phyloP scores from a whole-genome alignment of 2,888 invertebrate species.

The Herminia tarsipennalis region DNA sequence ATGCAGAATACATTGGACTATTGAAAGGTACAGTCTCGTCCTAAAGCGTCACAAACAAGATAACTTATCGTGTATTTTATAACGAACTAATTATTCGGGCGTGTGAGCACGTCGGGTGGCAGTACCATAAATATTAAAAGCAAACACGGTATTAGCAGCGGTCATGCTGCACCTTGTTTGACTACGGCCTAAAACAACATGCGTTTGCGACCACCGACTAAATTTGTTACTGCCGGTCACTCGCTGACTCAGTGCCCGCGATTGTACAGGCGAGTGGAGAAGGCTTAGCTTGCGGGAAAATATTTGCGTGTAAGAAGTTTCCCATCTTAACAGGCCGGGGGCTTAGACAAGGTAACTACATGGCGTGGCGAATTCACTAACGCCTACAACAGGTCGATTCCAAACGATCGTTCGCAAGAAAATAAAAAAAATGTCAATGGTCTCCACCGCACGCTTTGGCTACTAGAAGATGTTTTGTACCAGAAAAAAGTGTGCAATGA shows the following conservation, averaged over 20 bases:
- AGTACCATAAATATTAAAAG: constrained; percentile 80
- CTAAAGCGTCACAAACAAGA: constrained; percentile 41
- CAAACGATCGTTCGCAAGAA: no score
- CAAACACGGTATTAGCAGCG: constrained; percentile 82
- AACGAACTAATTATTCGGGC: constrained; percentile 83
- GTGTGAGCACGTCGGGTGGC: constrained; percentile 67
- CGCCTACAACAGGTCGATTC: no score
- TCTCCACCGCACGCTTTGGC: no score
- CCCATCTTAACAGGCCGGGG: no score
- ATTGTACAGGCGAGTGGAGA: constrained; percentile 46
- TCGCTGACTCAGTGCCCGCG: constrained; percentile 76
- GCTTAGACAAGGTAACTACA: no score
- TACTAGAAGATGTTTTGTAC: no score
- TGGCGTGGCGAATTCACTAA: no score
- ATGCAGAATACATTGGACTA: no score
- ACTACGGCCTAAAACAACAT: constrained; percentile 83
- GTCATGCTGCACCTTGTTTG: constrained; percentile 82
- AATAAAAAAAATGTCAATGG: no score
- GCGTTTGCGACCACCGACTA: constrained; percentile 77
- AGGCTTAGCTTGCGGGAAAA: no score
- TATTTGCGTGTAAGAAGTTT: no score
- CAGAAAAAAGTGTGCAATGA: no score
- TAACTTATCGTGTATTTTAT: constrained; percentile 68
- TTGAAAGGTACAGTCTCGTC: constrained; percentile 23
- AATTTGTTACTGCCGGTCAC: constrained; percentile 79